A percentile compares a stretch with the other conserved stretches of the same genome.
Evolutionary conservation across 2,113 vertebrate genomes (phyloP).

Genomic region (Myiozetetes cayanensis): DNA sequence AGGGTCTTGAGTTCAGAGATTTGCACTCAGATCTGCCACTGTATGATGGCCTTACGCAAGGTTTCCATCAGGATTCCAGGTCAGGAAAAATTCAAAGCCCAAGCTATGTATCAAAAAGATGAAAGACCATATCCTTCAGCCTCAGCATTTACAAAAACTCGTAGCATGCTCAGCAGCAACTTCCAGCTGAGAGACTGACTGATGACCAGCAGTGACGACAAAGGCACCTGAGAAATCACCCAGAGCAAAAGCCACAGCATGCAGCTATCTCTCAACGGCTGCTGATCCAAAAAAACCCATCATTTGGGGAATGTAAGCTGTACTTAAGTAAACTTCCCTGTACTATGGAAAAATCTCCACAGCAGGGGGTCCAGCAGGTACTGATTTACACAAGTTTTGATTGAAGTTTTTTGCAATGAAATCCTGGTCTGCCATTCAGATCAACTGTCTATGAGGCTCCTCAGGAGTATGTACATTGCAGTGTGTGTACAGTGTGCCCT

Average conservation of each 20-base stretch:
- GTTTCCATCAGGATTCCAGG: background rate
- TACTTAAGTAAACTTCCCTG: background rate
- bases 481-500: background rate
- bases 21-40: background rate
- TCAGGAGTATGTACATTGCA: background rate
- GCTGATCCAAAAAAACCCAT: background rate
- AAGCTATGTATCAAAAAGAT: background rate
- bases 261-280: background rate
- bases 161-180: background rate
- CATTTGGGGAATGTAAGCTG: background rate
- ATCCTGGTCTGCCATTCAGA: background rate
- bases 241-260: background rate
- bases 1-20: background rate
- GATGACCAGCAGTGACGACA: background rate
- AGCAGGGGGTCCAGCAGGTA: background rate
- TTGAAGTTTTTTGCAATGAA: background rate
- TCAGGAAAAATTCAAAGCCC: background rate
- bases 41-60: accelerated
- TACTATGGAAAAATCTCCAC: background rate
- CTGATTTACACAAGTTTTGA: background rate
- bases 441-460: background rate
- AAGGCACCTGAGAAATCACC: background rate
- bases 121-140: background rate
- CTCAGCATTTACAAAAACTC: accelerated
- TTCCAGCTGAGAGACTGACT: constrained; percentile 3